Conservation (phyloP, 2,888 invertebrate species). For the Pheosia gnoma region DNA sequence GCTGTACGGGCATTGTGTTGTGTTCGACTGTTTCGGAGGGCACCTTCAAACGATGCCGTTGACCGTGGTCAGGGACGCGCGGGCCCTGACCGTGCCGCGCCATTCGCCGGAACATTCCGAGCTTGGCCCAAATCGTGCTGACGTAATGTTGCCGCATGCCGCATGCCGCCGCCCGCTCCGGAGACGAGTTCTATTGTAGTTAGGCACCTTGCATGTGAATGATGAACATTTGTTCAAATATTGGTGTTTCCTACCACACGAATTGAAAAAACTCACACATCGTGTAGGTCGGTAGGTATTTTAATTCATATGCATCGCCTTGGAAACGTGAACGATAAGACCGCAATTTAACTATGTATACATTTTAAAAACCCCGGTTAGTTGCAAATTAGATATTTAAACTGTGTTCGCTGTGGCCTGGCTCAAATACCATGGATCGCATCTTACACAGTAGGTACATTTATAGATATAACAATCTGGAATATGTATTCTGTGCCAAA, state of each 20-base stretch:
- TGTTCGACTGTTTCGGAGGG: slow-evolving; percentile 53
- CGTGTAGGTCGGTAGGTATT: too few relatives aligned
- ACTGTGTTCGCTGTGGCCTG: background rate
- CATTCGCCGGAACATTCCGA: slow-evolving; percentile 47
- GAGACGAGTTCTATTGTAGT: background rate
- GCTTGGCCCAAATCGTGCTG: slow-evolving; percentile 49
- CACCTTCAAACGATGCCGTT: slow-evolving; percentile 79
- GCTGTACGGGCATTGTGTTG: slow-evolving; percentile 20
- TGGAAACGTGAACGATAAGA: background rate
- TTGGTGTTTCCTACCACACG: background rate
- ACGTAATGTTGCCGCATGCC: slow-evolving; percentile 42
- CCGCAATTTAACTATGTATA: too few relatives aligned
- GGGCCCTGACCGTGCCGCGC: slow-evolving; percentile 64
- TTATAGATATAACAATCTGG: background rate
- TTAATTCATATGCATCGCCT: too few relatives aligned
- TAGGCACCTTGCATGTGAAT: background rate
- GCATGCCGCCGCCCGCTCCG: background rate
- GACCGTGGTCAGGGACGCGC: slow-evolving; percentile 80
- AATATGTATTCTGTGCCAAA: slow-evolving; percentile 2
- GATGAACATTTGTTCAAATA: background rate
- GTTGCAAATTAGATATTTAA: background rate
- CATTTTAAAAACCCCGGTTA: too few relatives aligned
- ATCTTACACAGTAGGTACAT: background rate
- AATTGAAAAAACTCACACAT: background rate
- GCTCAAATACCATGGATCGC: background rate